phyloP scores from a whole-genome alignment of 1,140 invertebrate species.

The Homarus americanus region DNA sequence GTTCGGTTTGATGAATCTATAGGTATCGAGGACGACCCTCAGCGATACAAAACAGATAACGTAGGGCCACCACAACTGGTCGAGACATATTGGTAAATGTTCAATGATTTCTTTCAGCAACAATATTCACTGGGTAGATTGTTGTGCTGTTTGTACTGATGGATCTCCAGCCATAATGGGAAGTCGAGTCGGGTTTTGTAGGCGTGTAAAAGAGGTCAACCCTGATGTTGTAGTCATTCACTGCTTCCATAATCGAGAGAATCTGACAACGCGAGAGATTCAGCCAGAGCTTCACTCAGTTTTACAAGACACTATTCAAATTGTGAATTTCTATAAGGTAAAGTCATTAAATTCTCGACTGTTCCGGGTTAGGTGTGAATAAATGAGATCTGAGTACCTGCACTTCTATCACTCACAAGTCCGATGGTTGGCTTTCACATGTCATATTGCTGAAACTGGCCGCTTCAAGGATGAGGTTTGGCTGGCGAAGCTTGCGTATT shows the following conservation, averaged over 20 bases:
- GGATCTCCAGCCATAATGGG: conserved; percentile 33
- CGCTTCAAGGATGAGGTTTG: conserved; percentile 11
- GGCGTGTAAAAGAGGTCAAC: not conserved
- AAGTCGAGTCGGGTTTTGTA: not conserved
- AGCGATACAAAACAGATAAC: not conserved
- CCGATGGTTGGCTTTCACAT: conserved; percentile 19
- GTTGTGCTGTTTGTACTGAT: conserved; percentile 29
- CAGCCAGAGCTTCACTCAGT: conserved; percentile 35
- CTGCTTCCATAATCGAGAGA: conserved; percentile 17
- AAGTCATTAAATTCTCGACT: conserved; percentile 26
- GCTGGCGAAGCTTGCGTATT: conserved; percentile 37
- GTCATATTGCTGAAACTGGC: conserved; percentile 10
- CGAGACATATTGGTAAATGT: conserved; percentile 8
- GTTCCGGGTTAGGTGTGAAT: conserved; percentile 57
- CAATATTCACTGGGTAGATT: conserved; percentile 39
- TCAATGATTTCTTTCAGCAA: conserved; percentile 21
- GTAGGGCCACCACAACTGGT: conserved; percentile 21
- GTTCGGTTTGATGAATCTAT: not conserved
- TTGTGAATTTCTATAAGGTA: conserved; percentile 28
- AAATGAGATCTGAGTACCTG: conserved; percentile 35
- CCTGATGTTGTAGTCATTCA: conserved; percentile 23
- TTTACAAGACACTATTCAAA: conserved; percentile 13
- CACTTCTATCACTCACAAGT: conserved; percentile 40
- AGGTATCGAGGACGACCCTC: not conserved
- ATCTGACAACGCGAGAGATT: not conserved